phyloP scores from a whole-genome alignment of 2,888 invertebrate species.

The Oxycera nigricornis region DNA sequence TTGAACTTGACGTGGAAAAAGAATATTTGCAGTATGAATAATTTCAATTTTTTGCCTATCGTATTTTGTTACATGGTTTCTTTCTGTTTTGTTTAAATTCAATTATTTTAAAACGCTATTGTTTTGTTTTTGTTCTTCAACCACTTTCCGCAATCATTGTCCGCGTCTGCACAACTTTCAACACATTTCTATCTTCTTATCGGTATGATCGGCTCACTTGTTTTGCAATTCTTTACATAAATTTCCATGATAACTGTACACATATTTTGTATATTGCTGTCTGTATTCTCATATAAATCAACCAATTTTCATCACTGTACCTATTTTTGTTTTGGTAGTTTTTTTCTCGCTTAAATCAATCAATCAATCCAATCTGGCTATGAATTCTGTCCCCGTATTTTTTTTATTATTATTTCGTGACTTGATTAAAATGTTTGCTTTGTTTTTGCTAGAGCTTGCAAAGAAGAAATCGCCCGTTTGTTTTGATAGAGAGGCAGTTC shows the following conservation, averaged over 20 bases:
- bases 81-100: conserved; percentile 37
- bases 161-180: conserved; percentile 42
- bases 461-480: conserved; percentile 17
- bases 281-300: conserved; percentile 46
- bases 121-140: conserved; percentile 49
- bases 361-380: conserved; percentile 12
- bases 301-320: conserved; percentile 37
- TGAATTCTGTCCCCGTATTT: conserved; percentile 34
- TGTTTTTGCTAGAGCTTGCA: conserved; percentile 16
- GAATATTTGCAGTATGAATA: conserved; percentile 43
- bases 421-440: conserved; percentile 25
- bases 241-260: conserved; percentile 46
- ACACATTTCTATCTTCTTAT: conserved; percentile 42
- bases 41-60: conserved; percentile 45
- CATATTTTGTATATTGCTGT: conserved; percentile 44
- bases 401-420: no score
- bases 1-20: conserved; percentile 31
- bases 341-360: conserved; percentile 27
- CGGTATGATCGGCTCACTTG: conserved; percentile 42
- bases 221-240: conserved; percentile 46
- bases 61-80: conserved; percentile 26
- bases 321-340: conserved; percentile 13
- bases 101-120: conserved; percentile 48
- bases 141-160: conserved; percentile 45
- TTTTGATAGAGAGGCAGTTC: conserved; percentile 3